phyloP scores from a whole-genome alignment of 2,113 vertebrate genomes.

The Psettodes erumei region DNA sequence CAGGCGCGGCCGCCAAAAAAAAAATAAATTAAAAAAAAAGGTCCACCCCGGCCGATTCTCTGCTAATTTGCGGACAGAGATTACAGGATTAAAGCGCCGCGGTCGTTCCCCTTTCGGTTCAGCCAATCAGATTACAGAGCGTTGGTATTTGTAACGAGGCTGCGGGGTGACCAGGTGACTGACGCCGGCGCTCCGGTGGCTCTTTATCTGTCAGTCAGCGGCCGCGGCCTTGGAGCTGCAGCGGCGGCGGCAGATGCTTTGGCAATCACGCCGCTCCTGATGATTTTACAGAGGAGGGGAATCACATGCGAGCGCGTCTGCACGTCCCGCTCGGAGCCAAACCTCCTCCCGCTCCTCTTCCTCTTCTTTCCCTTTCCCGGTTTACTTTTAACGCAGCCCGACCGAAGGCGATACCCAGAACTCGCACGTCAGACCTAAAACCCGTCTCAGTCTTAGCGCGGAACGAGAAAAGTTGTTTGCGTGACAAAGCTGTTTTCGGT shows the following conservation, averaged over 20 bases:
- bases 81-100: conserved; percentile 11
- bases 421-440: not conserved
- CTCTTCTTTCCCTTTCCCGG: too few species aligned
- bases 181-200: conserved; percentile 42
- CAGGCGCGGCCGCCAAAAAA: conserved; percentile 1
- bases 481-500: conserved; percentile 8
- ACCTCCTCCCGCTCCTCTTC: not conserved
- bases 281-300: conserved; percentile 51
- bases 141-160: conserved; percentile 29
- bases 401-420: not conserved
- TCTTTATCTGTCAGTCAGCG: conserved; percentile 49
- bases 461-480: too few species aligned
- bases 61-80: conserved; percentile 7
- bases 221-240: conserved; percentile 26
- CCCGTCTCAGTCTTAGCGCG: too few species aligned
- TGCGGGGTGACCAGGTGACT: conserved; percentile 41
- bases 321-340: too few species aligned
- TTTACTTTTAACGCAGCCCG: conserved; percentile 1
- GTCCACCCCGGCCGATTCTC: not conserved
- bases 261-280: conserved; percentile 47
- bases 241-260: conserved; percentile 61
- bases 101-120: not conserved
- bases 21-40: too few species aligned
- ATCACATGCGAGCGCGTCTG: conserved; percentile 37
- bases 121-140: conserved; percentile 9